Evolutionary conservation across 2,797 vertebrate genomes (phyloP), one percentile per base, ranked within the genome.

Genomic region (Gastrophryne carolinensis): DNA sequence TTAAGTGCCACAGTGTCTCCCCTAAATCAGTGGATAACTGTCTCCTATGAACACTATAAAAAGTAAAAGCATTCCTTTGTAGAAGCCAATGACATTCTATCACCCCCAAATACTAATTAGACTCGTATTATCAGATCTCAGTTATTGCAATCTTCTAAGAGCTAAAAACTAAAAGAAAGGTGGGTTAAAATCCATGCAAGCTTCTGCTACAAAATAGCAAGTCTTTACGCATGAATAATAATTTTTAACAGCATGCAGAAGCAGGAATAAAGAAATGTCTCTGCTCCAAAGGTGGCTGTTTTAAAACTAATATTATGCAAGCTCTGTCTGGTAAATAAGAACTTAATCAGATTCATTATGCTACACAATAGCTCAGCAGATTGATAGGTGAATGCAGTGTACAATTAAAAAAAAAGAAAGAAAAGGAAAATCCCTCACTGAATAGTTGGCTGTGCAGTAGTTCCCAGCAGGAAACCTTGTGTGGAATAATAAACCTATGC

Each of bases 231-330:
- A 21, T 15, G 12, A 39, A 41, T 23, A 62, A 39, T 7, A 39
- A 62, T 39, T 34, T 26, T 21, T 62, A 41, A 63, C 35, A 41
- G 60, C 37, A 62, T 62, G 23, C 23, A 39, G 34, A 23, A 41
- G 10, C 6, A 41, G 8, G 13, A 62, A 62, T 62, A 44, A 44
- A 41, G 24, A 63, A 4, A 19, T 2, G 7, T 8, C 41, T 44
- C 24, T 29, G 24, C 9, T 37, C 27, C 24, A 44, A 63, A 47
- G 27, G 57, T 85, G 86, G 82, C 87, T 88, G 86, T 47, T 84
- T 19, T 67, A 89, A 89, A 89, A 89, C 89, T 85, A 88, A 86
- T 90, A 87, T 87, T 86, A 88, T 89, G 86, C 86, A 86, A 84
- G 87, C 89, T 87, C 86, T 81, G 85, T 83, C 83, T 89, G 88